Evolutionary conservation across 2,888 invertebrate genomes (phyloP).

Genomic region (Gibbula magus): DNA sequence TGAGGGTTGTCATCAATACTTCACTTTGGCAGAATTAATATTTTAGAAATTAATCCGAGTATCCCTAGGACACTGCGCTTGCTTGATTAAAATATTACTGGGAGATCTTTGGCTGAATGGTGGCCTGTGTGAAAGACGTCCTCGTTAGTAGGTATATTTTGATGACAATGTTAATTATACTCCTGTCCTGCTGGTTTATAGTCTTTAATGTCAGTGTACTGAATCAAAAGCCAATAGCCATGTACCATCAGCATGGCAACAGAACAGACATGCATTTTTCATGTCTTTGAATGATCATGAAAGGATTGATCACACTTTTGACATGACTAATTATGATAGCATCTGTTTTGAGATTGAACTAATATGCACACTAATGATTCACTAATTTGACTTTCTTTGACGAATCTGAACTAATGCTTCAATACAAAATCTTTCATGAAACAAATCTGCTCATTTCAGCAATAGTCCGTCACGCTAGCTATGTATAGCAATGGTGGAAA

Average conservation of each 20-base stretch:
- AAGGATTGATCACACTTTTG: too few relatives aligned
- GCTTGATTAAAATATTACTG: not conserved
- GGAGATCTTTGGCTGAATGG: too few relatives aligned
- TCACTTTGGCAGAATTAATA: slow-evolving; percentile 17
- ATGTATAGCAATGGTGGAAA: slow-evolving; percentile 14
- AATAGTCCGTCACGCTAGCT: slow-evolving; percentile 21
- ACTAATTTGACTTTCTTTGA: too few relatives aligned
- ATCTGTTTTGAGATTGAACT: too few relatives aligned
- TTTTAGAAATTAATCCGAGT: slow-evolving; percentile 5
- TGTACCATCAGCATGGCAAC: too few relatives aligned
- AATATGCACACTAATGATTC: too few relatives aligned
- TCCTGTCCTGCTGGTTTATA: not conserved
- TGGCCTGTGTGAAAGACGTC: not conserved
- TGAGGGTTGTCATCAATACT: slow-evolving; percentile 13
- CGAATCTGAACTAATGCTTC: too few relatives aligned
- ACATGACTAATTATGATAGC: too few relatives aligned
- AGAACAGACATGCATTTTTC: too few relatives aligned
- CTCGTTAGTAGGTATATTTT: not conserved
- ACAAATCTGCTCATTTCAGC: slow-evolving; percentile 12
- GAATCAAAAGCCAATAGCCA: too few relatives aligned
- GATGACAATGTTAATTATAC: not conserved
- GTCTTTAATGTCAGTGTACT: not conserved
- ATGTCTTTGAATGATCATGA: too few relatives aligned
- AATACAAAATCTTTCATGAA: too few relatives aligned
- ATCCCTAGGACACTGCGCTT: not conserved